These are phyloP conservation scores for Hycleus cichorii DNA, from an alignment of 1,140 invertebrate species.

Conservation along the genomic window DNA sequence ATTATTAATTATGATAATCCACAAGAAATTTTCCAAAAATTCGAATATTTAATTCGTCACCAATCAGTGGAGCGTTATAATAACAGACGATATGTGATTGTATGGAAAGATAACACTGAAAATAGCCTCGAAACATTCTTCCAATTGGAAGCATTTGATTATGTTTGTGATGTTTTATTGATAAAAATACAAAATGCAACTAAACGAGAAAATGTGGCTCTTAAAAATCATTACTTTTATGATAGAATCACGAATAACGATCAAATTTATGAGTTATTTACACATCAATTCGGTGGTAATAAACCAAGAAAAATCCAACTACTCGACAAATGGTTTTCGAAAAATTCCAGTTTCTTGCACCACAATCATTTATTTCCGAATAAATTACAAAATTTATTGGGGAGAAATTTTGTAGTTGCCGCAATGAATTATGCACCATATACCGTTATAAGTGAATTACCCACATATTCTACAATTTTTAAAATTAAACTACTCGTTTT, in stretches of 20 bases:
- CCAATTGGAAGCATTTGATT: constrained; percentile 5
- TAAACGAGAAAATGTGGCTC: no score
- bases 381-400: constrained; percentile 4
- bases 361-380: constrained; percentile 15
- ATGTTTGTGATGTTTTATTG: not conserved
- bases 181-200: not conserved
- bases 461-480: not conserved
- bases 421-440: constrained; percentile 18
- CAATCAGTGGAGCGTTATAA: constrained; percentile 7
- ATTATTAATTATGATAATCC: not conserved
- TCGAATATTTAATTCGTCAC: constrained; percentile 11
- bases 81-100: constrained; percentile 10
- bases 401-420: constrained; percentile 8
- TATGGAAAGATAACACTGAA: not conserved
- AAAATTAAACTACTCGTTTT: not conserved
- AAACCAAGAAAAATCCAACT: constrained; percentile 2
- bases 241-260: not conserved
- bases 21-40: constrained; percentile 2
- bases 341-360: constrained; percentile 14
- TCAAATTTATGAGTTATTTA: constrained; percentile 7
- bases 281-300: constrained; percentile 10
- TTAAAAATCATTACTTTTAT: no score
- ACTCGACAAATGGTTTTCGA: constrained; percentile 15
- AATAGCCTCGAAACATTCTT: no score
- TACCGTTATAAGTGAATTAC: constrained; percentile 8